Base-by-base conservation (phyloP, 2,113 vertebrate genomes). In the Indicator indicator region DNA sequence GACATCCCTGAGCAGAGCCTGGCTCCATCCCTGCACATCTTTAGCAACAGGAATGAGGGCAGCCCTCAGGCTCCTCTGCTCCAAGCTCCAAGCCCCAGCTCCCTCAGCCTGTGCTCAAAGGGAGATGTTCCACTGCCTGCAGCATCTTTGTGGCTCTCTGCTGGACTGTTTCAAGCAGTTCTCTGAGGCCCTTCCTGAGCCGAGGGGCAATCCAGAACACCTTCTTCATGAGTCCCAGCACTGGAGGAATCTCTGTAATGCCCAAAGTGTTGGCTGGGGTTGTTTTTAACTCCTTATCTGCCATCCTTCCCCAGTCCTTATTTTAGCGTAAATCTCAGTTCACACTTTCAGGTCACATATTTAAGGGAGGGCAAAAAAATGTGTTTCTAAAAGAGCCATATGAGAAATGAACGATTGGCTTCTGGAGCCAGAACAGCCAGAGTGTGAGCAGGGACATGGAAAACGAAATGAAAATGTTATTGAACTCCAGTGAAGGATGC, bases 321-420 rank as follows among this genome's bases (percentile, higher is more conserved):
- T 42, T 11, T 9, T 75, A 11, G 50, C 16, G 8, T 4, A 64
- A 24, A 63, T 23, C 85, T 36, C 90, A 4, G 9, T 60, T 76
- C 83, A 54, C 50, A 10, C 42, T 85, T 64, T 17, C 17, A 59
- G 86, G 48, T 55, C 33, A 8, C 3, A 0, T 38, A 23, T 40
- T 91, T 94, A 82, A 87, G 42, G 42, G 42, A 8, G 72, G 55
- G 24, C 54, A 70, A 65, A 16, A 44, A 16, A 82, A 26, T 12
- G 21, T 1, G 28, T 81, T 95, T 62, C 88, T 30, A 11, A 64
- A 91, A 92, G 93, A 50, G 89, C 91, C 3, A 0, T 32, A 62
- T 87, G 89, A 95, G 92, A 94, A 95, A 97, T 70, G 93, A 95
- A 33, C 63, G 2, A 1, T 87, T 69, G 91, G 65, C 71, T 75